Conservation (phyloP, 2,113 vertebrate species). For the Turnix velox region DNA sequence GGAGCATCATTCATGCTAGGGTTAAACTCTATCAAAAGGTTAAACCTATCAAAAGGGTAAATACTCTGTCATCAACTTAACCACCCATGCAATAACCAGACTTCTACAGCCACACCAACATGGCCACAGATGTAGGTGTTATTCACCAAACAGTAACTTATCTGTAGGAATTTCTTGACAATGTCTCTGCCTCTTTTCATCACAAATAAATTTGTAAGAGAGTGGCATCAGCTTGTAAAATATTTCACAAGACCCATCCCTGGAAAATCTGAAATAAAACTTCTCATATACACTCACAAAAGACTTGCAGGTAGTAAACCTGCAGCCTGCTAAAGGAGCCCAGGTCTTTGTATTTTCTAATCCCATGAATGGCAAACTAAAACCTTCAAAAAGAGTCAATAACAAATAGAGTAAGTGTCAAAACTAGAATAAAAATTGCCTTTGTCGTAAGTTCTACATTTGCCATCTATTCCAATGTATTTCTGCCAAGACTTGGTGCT, state of each 20-base stretch:
- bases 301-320: not conserved
- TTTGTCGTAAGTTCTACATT: not conserved
- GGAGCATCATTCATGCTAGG: not conserved
- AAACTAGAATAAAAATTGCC: not conserved
- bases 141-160: not conserved
- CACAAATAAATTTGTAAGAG: not conserved
- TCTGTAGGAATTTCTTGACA: not conserved
- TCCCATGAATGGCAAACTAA: not conserved
- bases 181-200: not conserved
- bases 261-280: not conserved
- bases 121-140: not conserved
- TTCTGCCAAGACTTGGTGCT: not conserved
- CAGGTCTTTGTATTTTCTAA: not conserved
- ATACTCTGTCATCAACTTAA: not conserved
- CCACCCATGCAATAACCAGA: not conserved
- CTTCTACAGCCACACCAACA: not conserved
- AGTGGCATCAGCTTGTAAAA: not conserved
- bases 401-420: not conserved
- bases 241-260: not conserved
- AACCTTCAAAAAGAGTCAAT: not conserved
- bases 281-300: not conserved
- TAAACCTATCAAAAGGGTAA: not conserved
- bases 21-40: not conserved
- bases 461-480: not conserved
- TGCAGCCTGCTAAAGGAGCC: not conserved